These are phyloP conservation scores for Sabatieria punctata DNA, from an alignment of 2,888 invertebrate genomes.

Conservation along the genomic window DNA sequence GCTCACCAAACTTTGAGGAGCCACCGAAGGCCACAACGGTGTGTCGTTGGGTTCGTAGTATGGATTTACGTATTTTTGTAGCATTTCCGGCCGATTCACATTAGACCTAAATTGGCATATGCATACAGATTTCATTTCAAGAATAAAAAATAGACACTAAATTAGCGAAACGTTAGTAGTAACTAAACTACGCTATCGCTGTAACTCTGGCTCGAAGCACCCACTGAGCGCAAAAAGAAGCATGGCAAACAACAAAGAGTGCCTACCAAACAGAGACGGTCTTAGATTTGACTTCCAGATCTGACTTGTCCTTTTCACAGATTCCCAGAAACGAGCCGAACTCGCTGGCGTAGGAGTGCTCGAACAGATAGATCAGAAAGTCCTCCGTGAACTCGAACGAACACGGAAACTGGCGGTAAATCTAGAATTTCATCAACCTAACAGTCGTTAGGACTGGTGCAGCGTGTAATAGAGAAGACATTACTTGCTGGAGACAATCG, in stretches of 20 bases:
- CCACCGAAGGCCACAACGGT: slow-evolving; percentile 94
- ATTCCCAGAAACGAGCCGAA: slow-evolving; percentile 43
- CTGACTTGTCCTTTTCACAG: slow-evolving; percentile 43
- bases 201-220: too few relatives aligned
- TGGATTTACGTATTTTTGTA: slow-evolving; percentile 69
- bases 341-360: slow-evolving; percentile 69
- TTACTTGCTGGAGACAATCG: slow-evolving; percentile 82
- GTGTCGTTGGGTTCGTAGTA: slow-evolving; percentile 79
- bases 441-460: too few relatives aligned
- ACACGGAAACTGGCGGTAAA: slow-evolving; percentile 77
- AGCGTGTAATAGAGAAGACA: too few relatives aligned
- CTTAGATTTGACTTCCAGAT: slow-evolving; percentile 51
- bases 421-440: slow-evolving; percentile 25
- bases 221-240: too few relatives aligned
- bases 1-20: slow-evolving; percentile 74
- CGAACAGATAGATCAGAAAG: slow-evolving; percentile 66
- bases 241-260: too few relatives aligned
- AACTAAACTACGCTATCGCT: too few relatives aligned
- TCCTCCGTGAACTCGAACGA: slow-evolving; percentile 88
- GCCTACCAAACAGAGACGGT: slow-evolving; percentile 78
- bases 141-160: too few relatives aligned
- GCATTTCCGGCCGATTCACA: slow-evolving; percentile 69
- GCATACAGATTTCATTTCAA: too few relatives aligned
- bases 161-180: too few relatives aligned
- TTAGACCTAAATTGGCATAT: too few relatives aligned